Percentiles rank a stretch among this genome's conserved stretches.
Evolutionary conservation across 2,113 vertebrate species (phyloP).

Genomic region (Stigmatopora nigra): DNA sequence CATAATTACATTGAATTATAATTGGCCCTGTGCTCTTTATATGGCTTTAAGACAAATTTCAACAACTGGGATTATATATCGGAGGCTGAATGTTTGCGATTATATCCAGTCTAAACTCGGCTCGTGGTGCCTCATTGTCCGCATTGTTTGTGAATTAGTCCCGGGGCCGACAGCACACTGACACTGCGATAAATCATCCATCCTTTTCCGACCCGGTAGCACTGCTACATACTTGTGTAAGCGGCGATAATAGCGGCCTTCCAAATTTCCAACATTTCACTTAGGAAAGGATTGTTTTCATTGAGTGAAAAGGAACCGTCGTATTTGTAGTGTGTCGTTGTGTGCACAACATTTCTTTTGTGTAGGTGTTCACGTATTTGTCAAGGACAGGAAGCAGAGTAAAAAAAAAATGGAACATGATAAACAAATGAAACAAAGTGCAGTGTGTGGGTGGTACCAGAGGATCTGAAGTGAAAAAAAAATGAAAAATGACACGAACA

Average conservation of each 20-base stretch:
- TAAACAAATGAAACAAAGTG: constrained; percentile 40
- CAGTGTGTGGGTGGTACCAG: constrained; percentile 60
- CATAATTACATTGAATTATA: neutral
- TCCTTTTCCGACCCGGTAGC: constrained; percentile 33
- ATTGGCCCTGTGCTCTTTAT: neutral
- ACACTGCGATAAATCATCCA: constrained; percentile 63
- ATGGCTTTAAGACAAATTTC: neutral
- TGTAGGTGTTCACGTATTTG: constrained; percentile 51
- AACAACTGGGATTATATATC: constrained; percentile 15
- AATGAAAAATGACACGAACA: constrained; percentile 57
- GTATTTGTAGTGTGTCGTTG: constrained; percentile 19
- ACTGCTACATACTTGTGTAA: constrained; percentile 46
- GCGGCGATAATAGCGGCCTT: constrained; percentile 25
- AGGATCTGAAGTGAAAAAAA: constrained; percentile 58
- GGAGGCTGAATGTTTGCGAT: constrained; percentile 29
- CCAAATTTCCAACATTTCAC: constrained; percentile 34
- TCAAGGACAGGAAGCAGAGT: constrained; percentile 23
- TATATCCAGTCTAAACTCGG: constrained; percentile 31
- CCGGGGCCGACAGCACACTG: constrained; percentile 33
- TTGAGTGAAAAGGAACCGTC: constrained; percentile 49
- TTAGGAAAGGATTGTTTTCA: constrained; percentile 52
- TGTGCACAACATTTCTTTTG: constrained; percentile 17
- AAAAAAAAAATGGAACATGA: constrained; percentile 21
- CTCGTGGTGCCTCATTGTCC: constrained; percentile 43
- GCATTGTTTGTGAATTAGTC: constrained; percentile 50